Conservation (phyloP, 2,113 vertebrate genomes). For the Callorhinus ursinus region DNA sequence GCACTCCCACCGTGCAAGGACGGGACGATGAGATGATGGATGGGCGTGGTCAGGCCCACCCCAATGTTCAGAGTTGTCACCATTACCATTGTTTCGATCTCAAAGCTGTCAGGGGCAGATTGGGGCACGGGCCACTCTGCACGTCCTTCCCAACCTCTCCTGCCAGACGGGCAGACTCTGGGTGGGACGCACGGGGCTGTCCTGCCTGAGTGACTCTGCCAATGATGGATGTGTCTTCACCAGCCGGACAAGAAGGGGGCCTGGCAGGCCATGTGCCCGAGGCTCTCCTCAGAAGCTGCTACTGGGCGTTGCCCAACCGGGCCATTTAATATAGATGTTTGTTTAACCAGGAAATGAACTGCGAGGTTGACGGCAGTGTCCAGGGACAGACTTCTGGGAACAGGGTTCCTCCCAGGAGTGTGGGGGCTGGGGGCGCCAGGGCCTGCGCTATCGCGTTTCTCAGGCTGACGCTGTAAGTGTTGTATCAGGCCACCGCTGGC, state of each 20-base stretch:
- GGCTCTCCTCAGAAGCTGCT: slow-evolving; percentile 79
- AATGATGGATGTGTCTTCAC: slow-evolving; percentile 72
- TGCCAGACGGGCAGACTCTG: background rate
- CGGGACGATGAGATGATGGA: background rate
- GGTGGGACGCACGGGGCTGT: background rate
- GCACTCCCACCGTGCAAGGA: too few relatives aligned
- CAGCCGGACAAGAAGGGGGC: background rate
- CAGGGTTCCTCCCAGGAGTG: slow-evolving; percentile 56
- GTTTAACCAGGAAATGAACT: slow-evolving; percentile 87
- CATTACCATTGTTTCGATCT: background rate
- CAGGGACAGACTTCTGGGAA: slow-evolving; percentile 83
- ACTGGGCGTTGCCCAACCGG: slow-evolving; percentile 83
- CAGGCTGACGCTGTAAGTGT: slow-evolving; percentile 35
- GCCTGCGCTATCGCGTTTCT: slow-evolving; percentile 51
- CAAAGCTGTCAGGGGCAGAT: background rate
- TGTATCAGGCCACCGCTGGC: background rate
- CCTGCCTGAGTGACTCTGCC: background rate
- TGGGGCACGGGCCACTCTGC: background rate
- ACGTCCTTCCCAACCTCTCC: slow-evolving; percentile 37
- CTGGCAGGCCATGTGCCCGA: slow-evolving; percentile 72
- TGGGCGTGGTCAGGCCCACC: background rate
- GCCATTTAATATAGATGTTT: slow-evolving; percentile 86
- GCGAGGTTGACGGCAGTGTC: slow-evolving; percentile 73
- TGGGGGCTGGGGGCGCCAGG: background rate
- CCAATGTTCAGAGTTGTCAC: background rate